Conservation (phyloP, 2,797 vertebrate species). For the Staurois parvus region DNA sequence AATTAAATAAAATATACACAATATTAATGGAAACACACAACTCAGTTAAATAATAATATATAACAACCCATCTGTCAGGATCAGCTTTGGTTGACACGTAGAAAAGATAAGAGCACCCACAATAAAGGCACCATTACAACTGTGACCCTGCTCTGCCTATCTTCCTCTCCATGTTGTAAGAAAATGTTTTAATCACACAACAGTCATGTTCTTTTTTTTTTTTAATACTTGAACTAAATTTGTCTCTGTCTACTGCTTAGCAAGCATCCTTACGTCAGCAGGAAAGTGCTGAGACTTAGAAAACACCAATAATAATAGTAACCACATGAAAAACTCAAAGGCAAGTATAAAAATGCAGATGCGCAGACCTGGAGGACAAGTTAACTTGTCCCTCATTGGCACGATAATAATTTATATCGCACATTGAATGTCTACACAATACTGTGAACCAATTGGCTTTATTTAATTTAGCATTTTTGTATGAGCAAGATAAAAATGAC, state of each 20-base stretch:
- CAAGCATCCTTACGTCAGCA: background rate
- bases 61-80: background rate
- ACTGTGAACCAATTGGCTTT: background rate
- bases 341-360: background rate
- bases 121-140: background rate
- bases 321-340: background rate
- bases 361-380: background rate
- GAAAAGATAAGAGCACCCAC: background rate
- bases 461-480: background rate
- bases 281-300: background rate
- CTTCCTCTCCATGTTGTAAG: background rate
- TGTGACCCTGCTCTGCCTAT: background rate
- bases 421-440: no score
- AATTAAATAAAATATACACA: background rate
- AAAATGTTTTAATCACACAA: conserved; percentile 1
- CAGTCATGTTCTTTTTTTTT: background rate
- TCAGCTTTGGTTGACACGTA: background rate
- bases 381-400: background rate
- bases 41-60: background rate
- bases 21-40: background rate
- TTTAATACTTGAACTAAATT: background rate
- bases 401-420: background rate
- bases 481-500: background rate
- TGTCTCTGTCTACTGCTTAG: background rate
- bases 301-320: conserved; percentile 17